These are phyloP conservation scores for Tympanoctomys barrerae DNA, from an alignment of 2,797 vertebrate species.

Conservation along the genomic window DNA sequence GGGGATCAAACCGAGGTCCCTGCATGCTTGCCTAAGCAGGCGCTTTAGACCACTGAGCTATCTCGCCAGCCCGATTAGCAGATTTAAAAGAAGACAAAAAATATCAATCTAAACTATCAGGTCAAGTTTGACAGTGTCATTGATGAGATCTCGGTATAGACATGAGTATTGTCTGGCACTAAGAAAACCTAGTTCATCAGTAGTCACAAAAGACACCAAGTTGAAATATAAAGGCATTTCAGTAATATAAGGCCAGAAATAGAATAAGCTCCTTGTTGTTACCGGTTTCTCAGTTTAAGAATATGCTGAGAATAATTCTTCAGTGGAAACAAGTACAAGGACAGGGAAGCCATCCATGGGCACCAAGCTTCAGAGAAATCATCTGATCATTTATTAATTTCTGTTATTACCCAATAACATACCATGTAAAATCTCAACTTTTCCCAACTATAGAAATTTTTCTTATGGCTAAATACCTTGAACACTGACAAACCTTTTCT, in stretches of 20 bases:
- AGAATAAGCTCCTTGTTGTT: not conserved
- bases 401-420: constrained; percentile 29
- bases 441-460: constrained; percentile 5
- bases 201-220: not conserved
- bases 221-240: constrained; percentile 3
- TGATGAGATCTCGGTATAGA: not conserved
- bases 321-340: not conserved
- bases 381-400: constrained; percentile 17
- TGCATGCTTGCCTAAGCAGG: no score
- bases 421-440: constrained; percentile 1
- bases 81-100: not conserved
- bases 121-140: not conserved
- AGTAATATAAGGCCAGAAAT: constrained; percentile 4
- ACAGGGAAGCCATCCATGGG: not conserved
- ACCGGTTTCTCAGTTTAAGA: constrained; percentile 36
- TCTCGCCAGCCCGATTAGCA: no score
- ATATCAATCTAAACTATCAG: constrained; percentile 18
- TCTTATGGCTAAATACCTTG: not conserved
- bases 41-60: no score
- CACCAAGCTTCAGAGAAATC: not conserved
- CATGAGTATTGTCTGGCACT: not conserved
- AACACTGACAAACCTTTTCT: not conserved
- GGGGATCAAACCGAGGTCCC: no score
- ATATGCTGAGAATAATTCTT: not conserved
- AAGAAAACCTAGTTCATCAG: not conserved